Conservation (phyloP, 2,888 invertebrate species). For the Hydraecia micacea region DNA sequence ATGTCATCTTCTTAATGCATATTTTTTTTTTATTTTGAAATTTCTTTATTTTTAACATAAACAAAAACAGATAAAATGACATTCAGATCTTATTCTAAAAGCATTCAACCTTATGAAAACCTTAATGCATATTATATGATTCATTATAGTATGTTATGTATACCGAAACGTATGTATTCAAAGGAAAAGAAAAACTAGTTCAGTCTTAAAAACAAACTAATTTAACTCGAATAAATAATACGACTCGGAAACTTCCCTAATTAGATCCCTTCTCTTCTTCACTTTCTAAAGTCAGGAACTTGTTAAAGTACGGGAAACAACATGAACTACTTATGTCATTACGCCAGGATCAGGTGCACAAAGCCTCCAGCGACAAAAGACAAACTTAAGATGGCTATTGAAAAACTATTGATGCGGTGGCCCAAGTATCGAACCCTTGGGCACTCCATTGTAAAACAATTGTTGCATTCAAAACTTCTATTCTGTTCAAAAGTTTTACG, state of each 20-base stretch:
- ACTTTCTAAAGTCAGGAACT: constrained; percentile 75
- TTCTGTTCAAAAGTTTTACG: constrained; percentile 50
- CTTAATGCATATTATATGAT: background rate
- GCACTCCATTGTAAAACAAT: constrained; percentile 65
- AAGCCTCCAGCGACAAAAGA: constrained; percentile 60
- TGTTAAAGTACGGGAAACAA: constrained; percentile 76
- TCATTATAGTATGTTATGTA: background rate
- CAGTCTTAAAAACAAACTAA: background rate
- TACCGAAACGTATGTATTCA: background rate
- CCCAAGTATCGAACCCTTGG: constrained; percentile 68
- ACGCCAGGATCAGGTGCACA: constrained; percentile 77
- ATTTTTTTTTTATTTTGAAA: too few relatives aligned
- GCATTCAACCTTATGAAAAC: too few relatives aligned
- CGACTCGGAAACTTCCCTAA: constrained; percentile 41
- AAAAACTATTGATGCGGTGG: constrained; percentile 64
- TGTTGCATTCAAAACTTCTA: constrained; percentile 64
- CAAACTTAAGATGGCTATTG: constrained; percentile 66
- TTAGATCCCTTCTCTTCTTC: constrained; percentile 70
- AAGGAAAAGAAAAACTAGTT: background rate
- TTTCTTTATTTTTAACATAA: too few relatives aligned
- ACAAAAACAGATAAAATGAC: too few relatives aligned
- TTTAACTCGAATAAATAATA: constrained; percentile 7
- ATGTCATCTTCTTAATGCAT: background rate
- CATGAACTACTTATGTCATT: constrained; percentile 78
- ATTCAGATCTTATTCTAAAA: too few relatives aligned